These are phyloP conservation scores for Caenorhabditis sp. DNA, from an alignment of 2,888 invertebrate genomes.

Conservation along the genomic window DNA sequence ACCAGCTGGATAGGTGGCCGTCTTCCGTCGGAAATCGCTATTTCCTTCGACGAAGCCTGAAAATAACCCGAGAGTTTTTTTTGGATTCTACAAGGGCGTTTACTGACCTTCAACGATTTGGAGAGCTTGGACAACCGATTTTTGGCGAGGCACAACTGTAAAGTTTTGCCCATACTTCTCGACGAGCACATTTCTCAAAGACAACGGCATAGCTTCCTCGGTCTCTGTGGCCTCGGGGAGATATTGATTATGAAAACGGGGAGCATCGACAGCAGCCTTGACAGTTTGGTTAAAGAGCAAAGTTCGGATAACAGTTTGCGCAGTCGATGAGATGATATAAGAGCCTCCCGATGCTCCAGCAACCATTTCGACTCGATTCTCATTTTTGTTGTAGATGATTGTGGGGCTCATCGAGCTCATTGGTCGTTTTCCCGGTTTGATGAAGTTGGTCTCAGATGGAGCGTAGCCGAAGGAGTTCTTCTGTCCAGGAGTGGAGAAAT, in stretches of 20 bases:
- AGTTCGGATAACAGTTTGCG: conserved; percentile 76
- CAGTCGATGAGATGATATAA: conserved; percentile 84
- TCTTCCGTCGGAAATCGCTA: conserved; percentile 67
- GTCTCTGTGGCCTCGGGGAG: conserved; percentile 79
- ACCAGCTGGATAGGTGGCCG: conserved; percentile 68
- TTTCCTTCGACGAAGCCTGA: conserved; percentile 67
- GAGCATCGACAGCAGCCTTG: conserved; percentile 77
- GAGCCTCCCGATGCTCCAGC: conserved; percentile 90
- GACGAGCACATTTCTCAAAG: conserved; percentile 57
- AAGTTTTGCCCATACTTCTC: conserved; percentile 64
- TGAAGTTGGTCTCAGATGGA: conserved; percentile 84
- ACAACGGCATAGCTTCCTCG: conserved; percentile 78
- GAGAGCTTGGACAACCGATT: conserved; percentile 66
- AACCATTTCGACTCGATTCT: conserved; percentile 77
- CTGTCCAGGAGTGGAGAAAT: conserved; percentile 75
- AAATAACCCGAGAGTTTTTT: conserved; percentile 34
- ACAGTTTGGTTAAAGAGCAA: conserved; percentile 82
- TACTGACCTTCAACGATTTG: conserved; percentile 41
- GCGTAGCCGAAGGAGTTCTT: conserved; percentile 70
- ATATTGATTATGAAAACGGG: conserved; percentile 68
- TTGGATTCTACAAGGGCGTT: neutral
- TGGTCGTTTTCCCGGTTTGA: conserved; percentile 83
- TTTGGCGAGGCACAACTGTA: conserved; percentile 56
- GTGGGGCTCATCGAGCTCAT: conserved; percentile 89
- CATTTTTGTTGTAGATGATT: conserved; percentile 78